These are phyloP conservation scores for Drosophila demipolita DNA, from an alignment of 2,888 invertebrate species.

Conservation along the genomic window DNA sequence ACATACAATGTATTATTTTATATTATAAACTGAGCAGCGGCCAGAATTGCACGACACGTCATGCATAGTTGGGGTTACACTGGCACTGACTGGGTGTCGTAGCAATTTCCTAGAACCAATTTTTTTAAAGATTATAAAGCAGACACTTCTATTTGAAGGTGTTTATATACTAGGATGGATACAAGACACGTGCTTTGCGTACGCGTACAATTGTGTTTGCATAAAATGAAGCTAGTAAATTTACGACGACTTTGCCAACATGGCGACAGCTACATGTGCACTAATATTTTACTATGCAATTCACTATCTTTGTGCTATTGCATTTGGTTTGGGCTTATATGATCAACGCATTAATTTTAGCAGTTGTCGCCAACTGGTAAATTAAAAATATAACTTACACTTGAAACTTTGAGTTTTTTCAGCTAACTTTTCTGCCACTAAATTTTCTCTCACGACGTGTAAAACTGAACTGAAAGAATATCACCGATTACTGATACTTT, in stretches of 20 bases:
- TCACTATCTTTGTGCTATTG: background rate
- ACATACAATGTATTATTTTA: conserved; percentile 4
- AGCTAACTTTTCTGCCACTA: conserved; percentile 13
- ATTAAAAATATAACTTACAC: conserved; percentile 51
- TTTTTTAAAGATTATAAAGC: background rate
- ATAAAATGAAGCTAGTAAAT: background rate
- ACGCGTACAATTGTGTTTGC: background rate
- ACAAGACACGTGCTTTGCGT: conserved; percentile 36
- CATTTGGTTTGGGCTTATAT: background rate
- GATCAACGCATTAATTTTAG: background rate
- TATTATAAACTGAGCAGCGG: background rate
- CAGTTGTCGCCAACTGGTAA: background rate
- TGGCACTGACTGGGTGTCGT: conserved; percentile 23
- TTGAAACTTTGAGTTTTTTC: conserved; percentile 34
- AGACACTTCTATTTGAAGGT: background rate
- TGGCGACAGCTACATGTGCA: conserved; percentile 63
- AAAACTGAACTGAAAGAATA: conserved; percentile 66
- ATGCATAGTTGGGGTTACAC: conserved; percentile 36
- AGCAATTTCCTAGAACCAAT: conserved; percentile 6
- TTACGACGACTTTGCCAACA: conserved; percentile 63
- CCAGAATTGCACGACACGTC: conserved; percentile 38
- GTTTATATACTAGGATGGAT: background rate
- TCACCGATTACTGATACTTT: conserved; percentile 35
- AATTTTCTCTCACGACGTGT: conserved; percentile 54
- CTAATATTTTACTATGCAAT: background rate